Evolutionary conservation across 2,797 vertebrate genomes (phyloP).

Genomic region (Lates japonicus): DNA sequence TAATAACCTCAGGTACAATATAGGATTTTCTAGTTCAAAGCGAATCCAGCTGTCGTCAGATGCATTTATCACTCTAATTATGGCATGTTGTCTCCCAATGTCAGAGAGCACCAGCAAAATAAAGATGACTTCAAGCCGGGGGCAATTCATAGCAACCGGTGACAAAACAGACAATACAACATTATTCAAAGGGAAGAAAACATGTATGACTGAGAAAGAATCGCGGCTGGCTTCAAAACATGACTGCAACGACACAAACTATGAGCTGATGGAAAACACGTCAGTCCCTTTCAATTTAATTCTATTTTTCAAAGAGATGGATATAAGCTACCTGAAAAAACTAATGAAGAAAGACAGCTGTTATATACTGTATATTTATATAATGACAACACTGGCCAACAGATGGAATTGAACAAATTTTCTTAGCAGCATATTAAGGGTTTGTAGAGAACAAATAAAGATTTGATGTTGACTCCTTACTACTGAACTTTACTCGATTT

Average conservation of each 20-base stretch:
- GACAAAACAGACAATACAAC: slow-evolving; percentile 16
- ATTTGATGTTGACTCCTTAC: not conserved
- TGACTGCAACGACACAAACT: not conserved
- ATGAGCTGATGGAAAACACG: slow-evolving; percentile 2
- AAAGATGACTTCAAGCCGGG: slow-evolving; percentile 13
- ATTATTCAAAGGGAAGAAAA: slow-evolving; percentile 15
- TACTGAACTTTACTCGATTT: not conserved
- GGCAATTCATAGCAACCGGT: not conserved
- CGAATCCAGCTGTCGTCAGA: slow-evolving; percentile 47
- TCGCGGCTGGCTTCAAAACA: too few species aligned
- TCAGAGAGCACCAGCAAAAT: slow-evolving; percentile 1
- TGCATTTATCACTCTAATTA: slow-evolving; percentile 36
- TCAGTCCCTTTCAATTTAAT: not conserved
- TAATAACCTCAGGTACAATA: slow-evolving; percentile 39
- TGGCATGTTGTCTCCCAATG: slow-evolving; percentile 17
- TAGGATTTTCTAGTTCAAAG: slow-evolving; percentile 14
- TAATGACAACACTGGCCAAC: not conserved
- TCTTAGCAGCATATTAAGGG: too few species aligned
- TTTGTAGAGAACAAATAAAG: slow-evolving; percentile 24
- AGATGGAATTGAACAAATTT: not conserved
- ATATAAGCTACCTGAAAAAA: not conserved
- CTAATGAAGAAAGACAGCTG: not conserved
- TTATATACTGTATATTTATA: not conserved
- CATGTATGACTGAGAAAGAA: too few species aligned
- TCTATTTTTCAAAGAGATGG: not conserved